Evolutionary conservation across 2,797 vertebrate species (phyloP), one percentile per base, ranked within the genome.

Genomic region (Synaphobranchus kaupii): DNA sequence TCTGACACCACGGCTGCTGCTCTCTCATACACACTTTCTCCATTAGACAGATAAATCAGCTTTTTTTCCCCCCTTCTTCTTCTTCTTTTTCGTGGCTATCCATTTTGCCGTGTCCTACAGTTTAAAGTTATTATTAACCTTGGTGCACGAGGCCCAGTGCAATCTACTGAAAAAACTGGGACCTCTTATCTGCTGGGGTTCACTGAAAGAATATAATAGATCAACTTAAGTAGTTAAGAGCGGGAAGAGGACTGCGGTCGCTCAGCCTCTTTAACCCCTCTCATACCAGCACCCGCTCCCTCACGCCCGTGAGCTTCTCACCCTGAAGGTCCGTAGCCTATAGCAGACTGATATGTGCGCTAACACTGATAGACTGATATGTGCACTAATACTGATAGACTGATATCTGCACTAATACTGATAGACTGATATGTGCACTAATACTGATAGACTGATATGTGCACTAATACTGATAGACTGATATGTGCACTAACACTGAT

Each of bases 51-150:
- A 93, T 92, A 93, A 90, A 91, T 92, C 91, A 90, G 91, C 87
- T 87, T 85, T 85, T 87, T 88, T 66, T 81, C 28, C 52, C 60
- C 22, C 5, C 60, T 66, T 66, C 60, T 90, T 88, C 76, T 88
- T 92, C 88, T 88, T 91, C 88, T 90, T 89, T 90, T 89, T 86
- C 89, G 76, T 89, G 88, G 89, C 87, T 87, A 85, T 90, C 92
- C 89, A 87, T 92, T 80, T 91, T 89, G 81, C 88, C 86, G 85
- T 90, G 89, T 91, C 86, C 89, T 52, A 68, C 86, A 66, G 88
- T 92, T 54, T 63, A 89, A 92, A 92, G 92, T 93, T 92, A 91
- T 92, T 92, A 93, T 92, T 91, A 92, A 92, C 91, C 92, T 91
- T 87, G 85, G 89, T 89, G 90, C 90, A 88, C 90, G 22, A 88